Evolutionary conservation across 23 tunicate species (phyloP).

Genomic region (Oikopleura dioica): DNA sequence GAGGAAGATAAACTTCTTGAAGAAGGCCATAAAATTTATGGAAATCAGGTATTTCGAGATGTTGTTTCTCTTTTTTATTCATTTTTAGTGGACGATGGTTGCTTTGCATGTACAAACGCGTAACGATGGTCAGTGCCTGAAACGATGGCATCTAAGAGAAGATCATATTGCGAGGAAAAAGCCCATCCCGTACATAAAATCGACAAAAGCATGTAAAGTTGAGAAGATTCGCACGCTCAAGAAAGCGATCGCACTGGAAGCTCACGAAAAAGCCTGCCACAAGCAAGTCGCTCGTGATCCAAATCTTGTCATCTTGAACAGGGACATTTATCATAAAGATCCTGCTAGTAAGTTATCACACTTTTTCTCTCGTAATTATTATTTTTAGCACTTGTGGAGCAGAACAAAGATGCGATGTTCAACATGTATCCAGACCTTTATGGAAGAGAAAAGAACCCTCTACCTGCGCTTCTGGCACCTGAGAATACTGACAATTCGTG

Average conservation of each 20-base stretch:
- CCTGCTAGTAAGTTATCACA: too few species aligned
- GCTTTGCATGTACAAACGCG: background rate
- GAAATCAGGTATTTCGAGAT: too few species aligned
- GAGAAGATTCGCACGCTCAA: background rate
- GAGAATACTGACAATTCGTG: too few species aligned
- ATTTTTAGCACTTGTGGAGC: too few species aligned
- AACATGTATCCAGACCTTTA: too few species aligned
- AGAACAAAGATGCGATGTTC: too few species aligned
- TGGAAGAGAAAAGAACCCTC: too few species aligned
- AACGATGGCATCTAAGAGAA: background rate
- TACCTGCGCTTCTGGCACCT: too few species aligned
- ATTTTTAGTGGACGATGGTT: background rate
- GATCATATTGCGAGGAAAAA: background rate
- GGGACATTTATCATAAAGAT: background rate
- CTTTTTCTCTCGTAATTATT: too few species aligned
- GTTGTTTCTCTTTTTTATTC: too few species aligned
- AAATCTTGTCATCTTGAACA: slow-evolving; percentile 1
- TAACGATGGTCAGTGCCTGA: slow-evolving; percentile 8
- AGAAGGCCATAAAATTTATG: too few species aligned
- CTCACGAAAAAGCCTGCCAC: background rate
- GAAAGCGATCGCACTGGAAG: background rate
- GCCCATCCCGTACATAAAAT: background rate
- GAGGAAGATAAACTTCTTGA: background rate
- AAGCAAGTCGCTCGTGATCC: background rate
- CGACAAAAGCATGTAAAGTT: background rate